A percentile compares a stretch with the other conserved stretches of the same genome.
These are phyloP conservation scores for Polyodon spathula DNA, from an alignment of 2,113 vertebrate genomes.

Conservation along the genomic window DNA sequence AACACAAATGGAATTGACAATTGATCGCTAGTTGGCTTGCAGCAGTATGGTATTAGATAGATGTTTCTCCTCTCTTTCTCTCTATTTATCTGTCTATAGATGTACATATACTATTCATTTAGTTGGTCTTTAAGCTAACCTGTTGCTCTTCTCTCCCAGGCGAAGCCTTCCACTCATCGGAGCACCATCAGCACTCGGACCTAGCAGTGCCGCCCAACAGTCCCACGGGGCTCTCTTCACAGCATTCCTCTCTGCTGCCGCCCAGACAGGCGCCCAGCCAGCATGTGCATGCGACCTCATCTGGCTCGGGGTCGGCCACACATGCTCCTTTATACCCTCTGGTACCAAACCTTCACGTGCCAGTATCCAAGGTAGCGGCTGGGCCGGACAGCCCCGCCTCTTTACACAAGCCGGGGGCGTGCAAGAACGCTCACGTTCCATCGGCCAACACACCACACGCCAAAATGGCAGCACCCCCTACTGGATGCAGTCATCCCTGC, in stretches of 20 bases:
- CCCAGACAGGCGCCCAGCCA: slow-evolving; percentile 67
- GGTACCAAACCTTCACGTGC: slow-evolving; percentile 52
- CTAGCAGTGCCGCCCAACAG: slow-evolving; percentile 95
- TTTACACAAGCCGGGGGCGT: slow-evolving; percentile 64
- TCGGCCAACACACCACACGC: slow-evolving; percentile 73
- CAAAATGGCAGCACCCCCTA: slow-evolving; percentile 73
- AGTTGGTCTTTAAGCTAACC: too few species aligned
- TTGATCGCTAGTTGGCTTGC: background rate
- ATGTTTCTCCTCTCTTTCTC: background rate
- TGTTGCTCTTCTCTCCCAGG: slow-evolving; percentile 40
- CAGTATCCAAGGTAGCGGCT: slow-evolving; percentile 51
- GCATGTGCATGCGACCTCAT: slow-evolving; percentile 59
- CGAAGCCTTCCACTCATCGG: slow-evolving; percentile 81
- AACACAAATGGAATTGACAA: too few species aligned
- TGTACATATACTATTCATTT: background rate
- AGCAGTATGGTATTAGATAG: background rate
- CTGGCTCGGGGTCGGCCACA: slow-evolving; percentile 39
- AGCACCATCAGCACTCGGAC: slow-evolving; percentile 87
- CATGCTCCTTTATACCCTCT: slow-evolving; percentile 65
- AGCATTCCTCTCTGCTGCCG: slow-evolving; percentile 70
- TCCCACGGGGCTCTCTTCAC: slow-evolving; percentile 82
- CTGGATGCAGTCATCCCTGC: slow-evolving; percentile 83
- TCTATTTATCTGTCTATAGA: background rate
- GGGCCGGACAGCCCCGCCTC: slow-evolving; percentile 63
- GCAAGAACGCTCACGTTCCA: slow-evolving; percentile 83